phyloP scores from a whole-genome alignment of 2,113 vertebrate genomes.

The Beaufortia kweichowensis region DNA sequence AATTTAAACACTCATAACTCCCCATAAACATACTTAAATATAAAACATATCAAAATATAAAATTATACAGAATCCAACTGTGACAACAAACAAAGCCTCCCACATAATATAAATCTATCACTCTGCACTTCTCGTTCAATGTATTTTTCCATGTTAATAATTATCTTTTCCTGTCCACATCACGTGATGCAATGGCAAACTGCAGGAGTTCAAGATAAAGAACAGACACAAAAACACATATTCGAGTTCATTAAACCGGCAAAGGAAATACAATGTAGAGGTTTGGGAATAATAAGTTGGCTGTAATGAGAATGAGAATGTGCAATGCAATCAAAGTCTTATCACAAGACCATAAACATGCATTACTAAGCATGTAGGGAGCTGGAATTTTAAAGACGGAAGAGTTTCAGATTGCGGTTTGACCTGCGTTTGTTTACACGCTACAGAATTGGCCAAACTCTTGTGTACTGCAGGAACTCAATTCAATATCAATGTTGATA shows the following conservation, averaged over 20 bases:
- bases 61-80: not conserved
- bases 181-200: not conserved
- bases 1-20: not conserved
- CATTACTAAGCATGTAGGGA: not conserved
- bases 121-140: not conserved
- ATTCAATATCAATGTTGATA: no score
- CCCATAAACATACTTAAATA: not conserved
- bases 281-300: not conserved
- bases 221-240: not conserved
- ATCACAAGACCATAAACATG: constrained; percentile 1
- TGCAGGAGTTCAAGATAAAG: not conserved
- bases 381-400: no score
- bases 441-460: not conserved
- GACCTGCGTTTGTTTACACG: not conserved
- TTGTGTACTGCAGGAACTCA: not conserved
- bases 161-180: not conserved
- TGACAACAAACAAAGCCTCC: no score
- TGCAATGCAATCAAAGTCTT: constrained; percentile 20
- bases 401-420: constrained; percentile 2
- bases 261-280: no score
- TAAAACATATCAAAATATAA: not conserved
- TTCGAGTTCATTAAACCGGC: no score
- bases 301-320: not conserved
- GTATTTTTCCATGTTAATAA: not conserved
- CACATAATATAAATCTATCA: no score